These are phyloP conservation scores for Himalopsyche phryganea DNA, from an alignment of 1,140 invertebrate genomes.

Conservation along the genomic window DNA sequence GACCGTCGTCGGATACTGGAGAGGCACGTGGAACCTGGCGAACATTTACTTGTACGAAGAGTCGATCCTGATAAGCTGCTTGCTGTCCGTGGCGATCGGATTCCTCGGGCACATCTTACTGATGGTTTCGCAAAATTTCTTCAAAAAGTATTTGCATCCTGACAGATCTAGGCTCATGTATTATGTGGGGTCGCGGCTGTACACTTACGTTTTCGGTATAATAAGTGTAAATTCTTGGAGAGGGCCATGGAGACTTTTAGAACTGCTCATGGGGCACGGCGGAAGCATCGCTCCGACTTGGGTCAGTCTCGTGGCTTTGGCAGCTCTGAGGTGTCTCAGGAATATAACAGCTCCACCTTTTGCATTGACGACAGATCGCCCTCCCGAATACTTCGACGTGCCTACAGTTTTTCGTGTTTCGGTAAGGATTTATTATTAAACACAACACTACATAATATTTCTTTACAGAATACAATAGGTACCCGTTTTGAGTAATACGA, in stretches of 20 bases:
- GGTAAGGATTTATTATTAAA: slow-evolving; percentile 49
- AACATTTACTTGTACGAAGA: slow-evolving; percentile 66
- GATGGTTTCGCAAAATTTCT: slow-evolving; percentile 61
- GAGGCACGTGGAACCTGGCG: slow-evolving; percentile 79
- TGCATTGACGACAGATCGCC: slow-evolving; percentile 67
- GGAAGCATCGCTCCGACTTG: slow-evolving; percentile 59
- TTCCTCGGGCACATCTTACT: slow-evolving; percentile 65
- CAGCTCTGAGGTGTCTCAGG: slow-evolving; percentile 63
- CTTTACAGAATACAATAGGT: no score
- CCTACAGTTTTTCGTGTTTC: slow-evolving; percentile 75
- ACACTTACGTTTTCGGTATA: slow-evolving; percentile 71
- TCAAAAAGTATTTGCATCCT: slow-evolving; percentile 61
- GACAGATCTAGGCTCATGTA: slow-evolving; percentile 65
- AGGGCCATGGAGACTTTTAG: slow-evolving; percentile 73
- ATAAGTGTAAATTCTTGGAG: slow-evolving; percentile 82
- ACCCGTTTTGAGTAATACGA: no score
- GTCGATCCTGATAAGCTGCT: slow-evolving; percentile 55
- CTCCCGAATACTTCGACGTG: slow-evolving; percentile 74
- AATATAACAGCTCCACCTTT: slow-evolving; percentile 82
- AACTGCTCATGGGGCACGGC: slow-evolving; percentile 63
- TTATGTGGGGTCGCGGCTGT: slow-evolving; percentile 68
- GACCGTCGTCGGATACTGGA: slow-evolving; percentile 79
- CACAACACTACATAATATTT: no score
- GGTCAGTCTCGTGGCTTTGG: slow-evolving; percentile 60
- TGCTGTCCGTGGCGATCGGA: slow-evolving; percentile 66